Evolutionary conservation across 2,113 vertebrate genomes (phyloP).

Genomic region (Gambusia holbrooki): DNA sequence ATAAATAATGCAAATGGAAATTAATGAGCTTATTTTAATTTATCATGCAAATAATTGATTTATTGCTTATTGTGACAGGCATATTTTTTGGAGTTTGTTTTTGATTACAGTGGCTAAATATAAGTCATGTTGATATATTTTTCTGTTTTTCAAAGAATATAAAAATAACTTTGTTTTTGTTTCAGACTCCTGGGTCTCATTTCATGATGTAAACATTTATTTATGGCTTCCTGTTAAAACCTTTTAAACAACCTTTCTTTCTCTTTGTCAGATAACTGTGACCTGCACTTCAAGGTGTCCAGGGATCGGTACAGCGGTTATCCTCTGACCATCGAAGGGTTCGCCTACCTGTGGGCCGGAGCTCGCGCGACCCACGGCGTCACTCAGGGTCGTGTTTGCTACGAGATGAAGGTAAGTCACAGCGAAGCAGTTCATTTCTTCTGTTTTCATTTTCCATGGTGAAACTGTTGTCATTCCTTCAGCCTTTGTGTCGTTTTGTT

Average conservation of each 20-base stretch:
- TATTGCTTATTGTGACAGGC: too few species aligned
- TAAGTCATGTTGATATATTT: neutral
- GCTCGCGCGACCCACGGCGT: slow-evolving; percentile 88
- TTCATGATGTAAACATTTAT: neutral
- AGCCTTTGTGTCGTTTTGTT: too few species aligned
- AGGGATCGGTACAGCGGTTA: slow-evolving; percentile 89
- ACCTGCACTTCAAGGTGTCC: slow-evolving; percentile 92
- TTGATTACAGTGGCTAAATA: neutral
- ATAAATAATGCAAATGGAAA: too few species aligned
- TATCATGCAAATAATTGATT: too few species aligned
- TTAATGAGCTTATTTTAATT: too few species aligned
- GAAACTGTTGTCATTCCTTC: neutral
- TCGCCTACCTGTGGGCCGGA: slow-evolving; percentile 91
- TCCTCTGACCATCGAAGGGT: slow-evolving; percentile 90
- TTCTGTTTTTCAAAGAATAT: neutral
- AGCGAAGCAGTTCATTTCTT: neutral
- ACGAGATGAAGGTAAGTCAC: slow-evolving; percentile 88
- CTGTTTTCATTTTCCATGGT: neutral
- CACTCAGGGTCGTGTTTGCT: slow-evolving; percentile 84
- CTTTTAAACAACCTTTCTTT: neutral
- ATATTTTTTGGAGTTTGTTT: neutral
- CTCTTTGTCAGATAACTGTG: slow-evolving; percentile 85
- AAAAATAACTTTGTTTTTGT: neutral
- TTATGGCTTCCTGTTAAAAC: neutral
- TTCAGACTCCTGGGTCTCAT: neutral